Evolutionary conservation across 2,797 vertebrate species (phyloP).

Genomic region (Luscinia luscinia): DNA sequence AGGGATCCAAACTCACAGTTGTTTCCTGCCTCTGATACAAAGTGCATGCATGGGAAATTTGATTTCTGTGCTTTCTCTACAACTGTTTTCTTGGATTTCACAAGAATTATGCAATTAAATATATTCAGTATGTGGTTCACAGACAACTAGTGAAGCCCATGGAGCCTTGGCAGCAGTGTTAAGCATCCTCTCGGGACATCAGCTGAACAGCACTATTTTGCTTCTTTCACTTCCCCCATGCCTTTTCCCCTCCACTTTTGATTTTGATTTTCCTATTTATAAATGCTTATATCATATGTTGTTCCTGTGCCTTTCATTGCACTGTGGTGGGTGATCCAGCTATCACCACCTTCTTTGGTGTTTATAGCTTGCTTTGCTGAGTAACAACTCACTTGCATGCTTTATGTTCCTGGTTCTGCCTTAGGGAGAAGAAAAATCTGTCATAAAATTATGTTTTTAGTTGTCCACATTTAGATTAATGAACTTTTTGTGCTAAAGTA

Average conservation of each 20-base stretch:
- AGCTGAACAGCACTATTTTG: background rate
- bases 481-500: background rate
- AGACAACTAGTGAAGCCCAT: background rate
- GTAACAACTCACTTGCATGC: background rate
- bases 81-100: background rate
- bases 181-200: background rate
- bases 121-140: background rate
- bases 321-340: background rate
- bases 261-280: background rate
- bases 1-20: background rate
- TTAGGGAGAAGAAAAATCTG: background rate
- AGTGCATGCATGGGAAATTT: background rate
- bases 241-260: background rate
- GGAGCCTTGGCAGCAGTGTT: background rate
- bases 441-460: background rate
- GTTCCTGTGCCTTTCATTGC: background rate
- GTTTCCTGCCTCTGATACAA: background rate
- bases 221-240: background rate
- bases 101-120: background rate
- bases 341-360: background rate
- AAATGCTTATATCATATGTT: background rate
- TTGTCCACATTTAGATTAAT: background rate
- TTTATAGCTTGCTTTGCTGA: background rate
- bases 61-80: background rate
- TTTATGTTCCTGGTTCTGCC: background rate